Percentiles rank a stretch among this genome's conserved stretches.
Conservation (phyloP, 2,888 invertebrate genomes). For the Serrognathus titanus region DNA sequence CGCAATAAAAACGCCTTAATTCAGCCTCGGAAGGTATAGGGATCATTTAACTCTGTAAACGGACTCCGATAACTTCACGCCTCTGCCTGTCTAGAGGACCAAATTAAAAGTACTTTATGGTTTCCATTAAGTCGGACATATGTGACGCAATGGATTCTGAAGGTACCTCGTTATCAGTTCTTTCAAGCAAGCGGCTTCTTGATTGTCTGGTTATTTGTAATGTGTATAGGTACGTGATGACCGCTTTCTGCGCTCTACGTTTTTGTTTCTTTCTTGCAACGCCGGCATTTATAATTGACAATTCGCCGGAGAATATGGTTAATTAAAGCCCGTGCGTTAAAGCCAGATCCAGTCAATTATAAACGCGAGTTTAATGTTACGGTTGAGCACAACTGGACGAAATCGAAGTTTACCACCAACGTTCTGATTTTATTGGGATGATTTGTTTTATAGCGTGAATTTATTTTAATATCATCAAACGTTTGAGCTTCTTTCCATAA, state of each 20-base stretch:
- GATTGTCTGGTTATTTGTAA: slow-evolving; percentile 30
- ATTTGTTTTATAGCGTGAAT: too few relatives aligned
- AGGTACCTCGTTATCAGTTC: slow-evolving; percentile 32
- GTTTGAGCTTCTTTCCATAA: too few relatives aligned
- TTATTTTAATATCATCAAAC: too few relatives aligned
- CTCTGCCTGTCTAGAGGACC: slow-evolving; percentile 38
- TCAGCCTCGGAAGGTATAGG: slow-evolving; percentile 5
- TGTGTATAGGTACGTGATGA: slow-evolving; percentile 26
- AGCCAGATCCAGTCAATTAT: too few relatives aligned
- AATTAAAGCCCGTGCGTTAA: too few relatives aligned
- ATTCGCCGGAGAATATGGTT: slow-evolving; percentile 7
- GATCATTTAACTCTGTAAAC: slow-evolving; percentile 22
- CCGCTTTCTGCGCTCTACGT: slow-evolving; percentile 12
- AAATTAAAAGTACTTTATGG: slow-evolving; percentile 45
- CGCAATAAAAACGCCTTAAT: slow-evolving; percentile 13
- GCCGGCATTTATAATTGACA: slow-evolving; percentile 10
- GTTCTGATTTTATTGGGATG: too few relatives aligned
- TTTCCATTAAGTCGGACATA: slow-evolving; percentile 43
- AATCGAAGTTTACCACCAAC: too few relatives aligned
- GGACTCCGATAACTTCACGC: slow-evolving; percentile 35
- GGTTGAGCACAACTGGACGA: too few relatives aligned
- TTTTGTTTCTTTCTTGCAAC: neutral
- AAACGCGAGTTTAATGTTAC: too few relatives aligned
- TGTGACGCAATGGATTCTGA: slow-evolving; percentile 39
- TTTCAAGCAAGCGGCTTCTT: slow-evolving; percentile 30